Base-by-base conservation (phyloP, 1,140 invertebrate species). In the Conus ventricosus region DNA sequence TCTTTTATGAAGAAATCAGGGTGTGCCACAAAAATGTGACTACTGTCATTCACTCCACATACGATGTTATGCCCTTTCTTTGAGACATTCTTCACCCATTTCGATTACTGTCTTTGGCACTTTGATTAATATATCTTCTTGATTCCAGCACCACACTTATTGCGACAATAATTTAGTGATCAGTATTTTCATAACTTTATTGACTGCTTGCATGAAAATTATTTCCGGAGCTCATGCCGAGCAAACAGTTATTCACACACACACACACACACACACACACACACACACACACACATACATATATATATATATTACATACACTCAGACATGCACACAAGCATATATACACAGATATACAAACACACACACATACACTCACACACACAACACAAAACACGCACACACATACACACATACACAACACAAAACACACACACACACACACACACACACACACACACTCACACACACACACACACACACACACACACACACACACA, bases 391-490 rank as follows among this genome's bases (percentile, higher is more conserved):
- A 6, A 25, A 20, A 51, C 27, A n/a, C 13, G 5, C 15, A 51
- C 25, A 25, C 6, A 25, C 51, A 17, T 11, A 39, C 78, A 81
- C 6, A 17, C 13, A 51, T n/a, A n/a, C n/a, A n/a, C n/a, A n/a
- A n/a, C n/a, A n/a, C n/a, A n/a, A n/a, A n/a, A n/a, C n/a, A n/a
- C 5, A 81, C 78, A 17, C 27, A n/a, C 17, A 17, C 25, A 80
- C 27, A 53, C 78, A 80, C 67, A 71, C n/a, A 71, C 67, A 71
- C 67, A 80, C 78, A 80, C 78, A 80, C 11, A 25, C 78, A 17
- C 25, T 80, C n/a, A 80, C 17, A 80, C n/a, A 25, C 15, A 51
- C 23, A 25, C n/a, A 25, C 15, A 71, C 23, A 51, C 13, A 8
- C 78, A 80, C 27, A 27, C 27, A 51, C 78, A 80, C 78, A 51